A percentile compares a stretch with the other conserved stretches of the same genome.
These are phyloP conservation scores for Sialia sialis DNA, from an alignment of 2,113 vertebrate genomes.

Conservation along the genomic window DNA sequence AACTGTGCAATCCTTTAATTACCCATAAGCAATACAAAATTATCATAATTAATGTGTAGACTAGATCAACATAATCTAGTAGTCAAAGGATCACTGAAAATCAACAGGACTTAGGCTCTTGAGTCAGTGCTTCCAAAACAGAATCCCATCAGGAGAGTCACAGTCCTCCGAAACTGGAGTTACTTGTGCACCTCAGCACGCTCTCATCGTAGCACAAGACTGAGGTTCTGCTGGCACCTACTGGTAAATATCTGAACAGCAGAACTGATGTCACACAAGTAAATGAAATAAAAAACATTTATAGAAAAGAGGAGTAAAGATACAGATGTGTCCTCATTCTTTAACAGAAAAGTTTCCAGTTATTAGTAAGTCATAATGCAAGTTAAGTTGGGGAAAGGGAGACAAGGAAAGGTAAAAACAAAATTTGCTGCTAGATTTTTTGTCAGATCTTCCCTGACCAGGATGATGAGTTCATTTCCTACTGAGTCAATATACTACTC, in stretches of 20 bases:
- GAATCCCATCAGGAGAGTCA: not conserved
- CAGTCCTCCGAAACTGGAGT: not conserved
- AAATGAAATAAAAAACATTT: not conserved
- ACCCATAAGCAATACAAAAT: not conserved
- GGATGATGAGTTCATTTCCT: conserved; percentile 39
- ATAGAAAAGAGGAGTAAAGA: not conserved
- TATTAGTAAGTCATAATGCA: not conserved
- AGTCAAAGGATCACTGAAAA: not conserved
- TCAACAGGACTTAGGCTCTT: not conserved
- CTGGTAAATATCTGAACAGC: conserved; percentile 46
- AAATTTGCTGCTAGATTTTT: not conserved
- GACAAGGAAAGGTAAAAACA: not conserved
- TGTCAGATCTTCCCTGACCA: conserved; percentile 7
- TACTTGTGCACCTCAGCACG: not conserved
- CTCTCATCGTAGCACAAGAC: not conserved
- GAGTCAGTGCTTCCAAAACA: not conserved
- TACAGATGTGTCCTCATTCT: not conserved
- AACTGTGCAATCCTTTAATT: not conserved
- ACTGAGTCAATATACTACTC: conserved; percentile 34
- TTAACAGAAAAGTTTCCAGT: not conserved
- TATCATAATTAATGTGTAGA: not conserved
- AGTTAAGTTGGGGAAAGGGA: not conserved
- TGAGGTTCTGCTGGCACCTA: conserved; percentile 74
- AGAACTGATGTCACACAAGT: not conserved
- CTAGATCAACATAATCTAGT: not conserved